phyloP scores from a whole-genome alignment of 2,113 vertebrate species.

The Callipepla squamata region DNA sequence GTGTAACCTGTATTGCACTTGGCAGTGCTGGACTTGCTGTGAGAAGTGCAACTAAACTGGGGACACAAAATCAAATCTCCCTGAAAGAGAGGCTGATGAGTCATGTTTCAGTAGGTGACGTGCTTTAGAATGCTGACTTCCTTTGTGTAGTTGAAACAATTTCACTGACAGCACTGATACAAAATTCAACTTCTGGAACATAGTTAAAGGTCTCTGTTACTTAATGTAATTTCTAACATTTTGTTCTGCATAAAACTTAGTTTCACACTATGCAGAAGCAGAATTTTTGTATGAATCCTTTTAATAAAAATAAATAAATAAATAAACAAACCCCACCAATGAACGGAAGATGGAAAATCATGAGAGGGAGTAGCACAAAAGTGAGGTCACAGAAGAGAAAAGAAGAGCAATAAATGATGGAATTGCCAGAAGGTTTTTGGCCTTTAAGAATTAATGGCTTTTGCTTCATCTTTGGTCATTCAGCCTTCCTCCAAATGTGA shows the following conservation, averaged over 20 bases:
- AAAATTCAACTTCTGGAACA: not conserved
- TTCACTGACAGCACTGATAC: not conserved
- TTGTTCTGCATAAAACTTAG: not conserved
- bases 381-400: not conserved
- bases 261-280: not conserved
- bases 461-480: conserved; percentile 31
- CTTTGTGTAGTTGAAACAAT: not conserved
- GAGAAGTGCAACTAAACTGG: not conserved
- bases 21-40: accelerated
- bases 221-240: not conserved
- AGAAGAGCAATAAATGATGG: not conserved
- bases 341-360: not conserved
- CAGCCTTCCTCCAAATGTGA: conserved; percentile 16
- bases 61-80: accelerated
- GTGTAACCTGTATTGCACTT: not conserved
- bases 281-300: not conserved
- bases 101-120: not conserved
- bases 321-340: not conserved
- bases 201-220: not conserved
- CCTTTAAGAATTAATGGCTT: conserved; percentile 50
- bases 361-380: not conserved
- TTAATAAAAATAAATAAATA: not conserved
- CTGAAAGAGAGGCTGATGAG: not conserved
- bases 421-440: conserved; percentile 9
- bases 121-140: not conserved